Percentiles rank a stretch among this genome's conserved stretches.
These are phyloP conservation scores for Volucella bombylans DNA, from an alignment of 2,888 invertebrate genomes.

Conservation along the genomic window DNA sequence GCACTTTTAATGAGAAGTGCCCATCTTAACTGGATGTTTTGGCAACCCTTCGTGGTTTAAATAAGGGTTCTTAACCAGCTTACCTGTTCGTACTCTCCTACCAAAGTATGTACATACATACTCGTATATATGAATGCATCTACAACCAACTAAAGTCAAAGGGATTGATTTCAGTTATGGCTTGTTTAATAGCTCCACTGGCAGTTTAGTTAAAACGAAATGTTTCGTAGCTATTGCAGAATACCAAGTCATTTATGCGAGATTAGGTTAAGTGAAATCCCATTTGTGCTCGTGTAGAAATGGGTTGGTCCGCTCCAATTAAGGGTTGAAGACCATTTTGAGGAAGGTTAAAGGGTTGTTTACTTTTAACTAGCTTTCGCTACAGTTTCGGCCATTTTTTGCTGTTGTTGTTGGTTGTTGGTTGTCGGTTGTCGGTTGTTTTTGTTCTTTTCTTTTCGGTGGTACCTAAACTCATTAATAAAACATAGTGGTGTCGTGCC, in stretches of 20 bases:
- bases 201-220: constrained; percentile 69
- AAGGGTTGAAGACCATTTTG: constrained; percentile 65
- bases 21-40: constrained; percentile 49
- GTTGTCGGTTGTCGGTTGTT: neutral
- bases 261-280: constrained; percentile 64
- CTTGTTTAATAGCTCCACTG: constrained; percentile 70
- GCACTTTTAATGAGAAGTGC: constrained; percentile 48
- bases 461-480: constrained; percentile 67
- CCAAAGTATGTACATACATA: neutral
- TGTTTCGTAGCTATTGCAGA: constrained; percentile 35
- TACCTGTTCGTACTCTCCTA: constrained; percentile 46
- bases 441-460: neutral
- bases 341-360: constrained; percentile 69
- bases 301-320: constrained; percentile 68
- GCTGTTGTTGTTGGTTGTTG: neutral
- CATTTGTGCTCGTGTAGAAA: constrained; percentile 67
- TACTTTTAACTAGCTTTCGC: constrained; percentile 40
- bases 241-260: constrained; percentile 49
- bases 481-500: constrained; percentile 58
- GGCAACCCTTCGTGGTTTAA: constrained; percentile 35
- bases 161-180: constrained; percentile 59
- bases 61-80: constrained; percentile 42
- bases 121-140: too few species aligned
- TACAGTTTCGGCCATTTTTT: constrained; percentile 63
- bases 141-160: neutral